Evolutionary conservation across 1,140 invertebrate genomes (phyloP).

Genomic region (Diorhabda elongata): DNA sequence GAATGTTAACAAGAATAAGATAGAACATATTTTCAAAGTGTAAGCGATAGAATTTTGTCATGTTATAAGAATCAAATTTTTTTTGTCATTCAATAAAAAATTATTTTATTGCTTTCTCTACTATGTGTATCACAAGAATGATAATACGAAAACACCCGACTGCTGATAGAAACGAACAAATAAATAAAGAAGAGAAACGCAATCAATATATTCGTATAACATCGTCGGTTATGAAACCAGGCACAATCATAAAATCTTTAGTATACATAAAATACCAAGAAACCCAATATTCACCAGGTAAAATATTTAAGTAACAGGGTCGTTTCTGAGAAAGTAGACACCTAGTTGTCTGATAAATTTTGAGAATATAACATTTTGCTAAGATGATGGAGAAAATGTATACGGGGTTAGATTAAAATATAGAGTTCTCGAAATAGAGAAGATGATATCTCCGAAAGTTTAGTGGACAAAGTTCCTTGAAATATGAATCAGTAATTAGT

Average conservation of each 20-base stretch:
- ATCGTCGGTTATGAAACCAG: not conserved
- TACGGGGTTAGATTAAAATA: too few relatives aligned
- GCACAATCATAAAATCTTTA: conserved; percentile 1
- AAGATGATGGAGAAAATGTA: too few relatives aligned
- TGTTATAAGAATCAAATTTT: too few relatives aligned
- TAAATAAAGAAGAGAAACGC: conserved; percentile 1
- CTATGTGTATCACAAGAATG: not conserved
- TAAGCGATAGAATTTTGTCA: too few relatives aligned
- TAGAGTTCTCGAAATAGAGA: too few relatives aligned
- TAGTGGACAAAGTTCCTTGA: too few relatives aligned
- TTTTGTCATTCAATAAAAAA: not conserved
- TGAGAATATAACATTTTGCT: too few relatives aligned
- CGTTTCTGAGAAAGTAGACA: not conserved
- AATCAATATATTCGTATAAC: not conserved
- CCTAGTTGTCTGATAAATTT: too few relatives aligned
- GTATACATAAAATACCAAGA: conserved; percentile 2
- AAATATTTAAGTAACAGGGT: not conserved
- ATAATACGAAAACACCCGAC: not conserved
- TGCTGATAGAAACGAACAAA: not conserved
- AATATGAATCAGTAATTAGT: too few relatives aligned
- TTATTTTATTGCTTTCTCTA: not conserved
- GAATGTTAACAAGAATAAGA: too few relatives aligned
- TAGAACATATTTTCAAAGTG: too few relatives aligned
- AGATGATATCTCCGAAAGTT: too few relatives aligned
- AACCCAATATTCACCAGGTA: not conserved